Evolutionary conservation across 1,140 invertebrate species (phyloP).

Genomic region (Aphidius gifuensis): DNA sequence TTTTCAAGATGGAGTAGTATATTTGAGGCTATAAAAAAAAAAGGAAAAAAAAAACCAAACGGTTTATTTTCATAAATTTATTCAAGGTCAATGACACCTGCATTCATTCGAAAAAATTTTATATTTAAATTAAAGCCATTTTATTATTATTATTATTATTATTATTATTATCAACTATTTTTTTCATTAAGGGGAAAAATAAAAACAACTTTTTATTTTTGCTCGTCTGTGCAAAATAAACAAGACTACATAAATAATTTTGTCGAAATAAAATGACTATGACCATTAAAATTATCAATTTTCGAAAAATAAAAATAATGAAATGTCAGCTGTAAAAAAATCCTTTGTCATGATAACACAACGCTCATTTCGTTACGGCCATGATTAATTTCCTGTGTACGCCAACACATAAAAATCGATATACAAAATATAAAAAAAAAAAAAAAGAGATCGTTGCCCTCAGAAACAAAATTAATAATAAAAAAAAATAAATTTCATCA

Average conservation of each 20-base stretch:
- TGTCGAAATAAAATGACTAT: no score
- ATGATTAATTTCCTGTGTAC: conserved; percentile 20
- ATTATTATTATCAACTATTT: no score
- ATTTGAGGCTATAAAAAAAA: background rate
- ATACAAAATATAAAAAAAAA: background rate
- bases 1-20: background rate
- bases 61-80: background rate
- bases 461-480: background rate
- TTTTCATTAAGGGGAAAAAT: no score
- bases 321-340: conserved; percentile 16
- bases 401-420: conserved; percentile 19
- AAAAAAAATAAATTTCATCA: background rate
- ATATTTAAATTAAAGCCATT: no score
- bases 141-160: no score
- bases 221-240: no score
- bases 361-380: conserved; percentile 22
- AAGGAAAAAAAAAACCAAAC: background rate
- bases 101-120: no score
- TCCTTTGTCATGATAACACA: conserved; percentile 27
- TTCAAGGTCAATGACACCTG: background rate
- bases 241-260: no score
- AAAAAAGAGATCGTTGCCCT: conserved; percentile 2
- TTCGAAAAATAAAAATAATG: background rate
- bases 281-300: no score
- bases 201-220: no score